Evolutionary conservation across 2,797 vertebrate species (phyloP), one percentile per base, ranked within the genome.

Genomic region (Cygnus olor): DNA sequence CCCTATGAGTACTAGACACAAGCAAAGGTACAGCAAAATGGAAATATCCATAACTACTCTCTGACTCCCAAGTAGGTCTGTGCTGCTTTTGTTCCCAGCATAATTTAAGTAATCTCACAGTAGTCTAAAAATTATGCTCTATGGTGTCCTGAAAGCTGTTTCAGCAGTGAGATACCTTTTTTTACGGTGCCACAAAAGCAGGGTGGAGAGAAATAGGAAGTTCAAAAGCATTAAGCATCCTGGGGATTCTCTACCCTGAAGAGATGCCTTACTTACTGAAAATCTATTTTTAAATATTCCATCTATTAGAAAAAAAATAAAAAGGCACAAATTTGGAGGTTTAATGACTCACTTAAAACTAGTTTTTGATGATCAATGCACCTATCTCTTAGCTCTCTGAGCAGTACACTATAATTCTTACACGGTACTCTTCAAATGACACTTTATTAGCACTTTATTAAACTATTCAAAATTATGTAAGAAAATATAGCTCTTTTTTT

Each of bases 391-490:
- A 63, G 56, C 14, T 70, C 13, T 78, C 74, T 53, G 63, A 93
- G 32, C 38, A 44, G 76, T 81, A 70, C 60, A 51, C 12, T 60
- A 10, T 51, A 90, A 19, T 63, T 81, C 32, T 89, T 25, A 79
- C 49, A 47, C 3, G 65, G 28, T 38, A 66, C 42, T 84, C 51
- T 70, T 88, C 66, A 91, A 91, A 81, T 7, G 56, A 22, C 66
- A 72, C 73, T 91, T 88, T 69, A 87, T 90, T 89, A 95, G 28
- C n/a, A 77, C 20, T 27, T 76, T 56, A 66, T 89, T 86, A 91
- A 16, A 78, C 24, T 86, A 38, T 85, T 91, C 1, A 57, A 63
- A 70, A 73, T 60, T 13, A 24, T 6, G 1, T 40, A 77, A 77
- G 74, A 87, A 68, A 64, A 4, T 21, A 70, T 21, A 56, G 7